Evolutionary conservation across 1,140 invertebrate genomes (phyloP).

Genomic region (Eriocheir sinensis): DNA sequence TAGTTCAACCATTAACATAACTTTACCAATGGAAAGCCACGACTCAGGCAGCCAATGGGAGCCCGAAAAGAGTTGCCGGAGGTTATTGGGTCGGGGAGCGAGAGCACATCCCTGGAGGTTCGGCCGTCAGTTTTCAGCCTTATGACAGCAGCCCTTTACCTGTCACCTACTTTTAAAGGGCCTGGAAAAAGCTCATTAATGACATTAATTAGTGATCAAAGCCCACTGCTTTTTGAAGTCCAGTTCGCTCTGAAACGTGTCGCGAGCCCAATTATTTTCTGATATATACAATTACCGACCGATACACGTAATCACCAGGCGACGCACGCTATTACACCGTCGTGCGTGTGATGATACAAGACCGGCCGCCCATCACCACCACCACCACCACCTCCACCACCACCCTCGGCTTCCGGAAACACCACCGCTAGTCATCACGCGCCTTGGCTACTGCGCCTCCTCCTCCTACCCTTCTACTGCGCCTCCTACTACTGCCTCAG

Average conservation of each 20-base stretch:
- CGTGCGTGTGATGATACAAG: background rate
- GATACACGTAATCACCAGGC: conserved; percentile 27
- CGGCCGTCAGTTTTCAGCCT: conserved; percentile 29
- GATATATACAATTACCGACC: conserved; percentile 27
- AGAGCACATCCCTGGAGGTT: conserved; percentile 7
- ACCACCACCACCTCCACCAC: background rate
- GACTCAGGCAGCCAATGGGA: background rate
- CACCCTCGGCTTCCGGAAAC: background rate
- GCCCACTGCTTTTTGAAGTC: conserved; percentile 52
- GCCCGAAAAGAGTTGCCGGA: background rate
- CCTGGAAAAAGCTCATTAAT: conserved; percentile 42
- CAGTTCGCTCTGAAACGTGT: conserved; percentile 7
- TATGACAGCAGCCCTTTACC: conserved; percentile 31
- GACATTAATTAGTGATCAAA: conserved; percentile 57
- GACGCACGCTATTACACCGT: conserved; percentile 26
- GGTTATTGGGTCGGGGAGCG: background rate
- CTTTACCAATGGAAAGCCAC: conserved; percentile 8
- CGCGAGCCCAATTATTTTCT: conserved; percentile 33
- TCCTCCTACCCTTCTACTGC: no score
- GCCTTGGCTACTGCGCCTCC: no score
- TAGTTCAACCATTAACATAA: background rate
- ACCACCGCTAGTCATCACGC: no score
- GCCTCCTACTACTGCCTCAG: no score
- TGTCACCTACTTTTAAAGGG: conserved; percentile 50
- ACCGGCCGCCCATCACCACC: background rate